Percentiles rank a stretch among this genome's conserved stretches.
Conservation (phyloP, 2,797 vertebrate species). For the Poliocrania exsul region DNA sequence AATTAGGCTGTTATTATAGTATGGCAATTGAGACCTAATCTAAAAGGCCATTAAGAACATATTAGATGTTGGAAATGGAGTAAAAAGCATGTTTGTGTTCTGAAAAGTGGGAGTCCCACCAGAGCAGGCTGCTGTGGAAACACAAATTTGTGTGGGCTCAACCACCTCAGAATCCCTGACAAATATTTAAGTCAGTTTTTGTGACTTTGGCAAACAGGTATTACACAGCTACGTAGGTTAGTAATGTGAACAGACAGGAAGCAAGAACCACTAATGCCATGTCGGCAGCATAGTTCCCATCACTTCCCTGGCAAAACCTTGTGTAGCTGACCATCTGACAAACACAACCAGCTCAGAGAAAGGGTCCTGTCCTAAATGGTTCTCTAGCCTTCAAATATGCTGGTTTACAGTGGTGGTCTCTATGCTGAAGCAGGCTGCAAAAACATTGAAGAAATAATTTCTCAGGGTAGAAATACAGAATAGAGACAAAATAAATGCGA, state of each 20-base stretch:
- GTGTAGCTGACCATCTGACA: neutral
- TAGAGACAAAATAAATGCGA: neutral
- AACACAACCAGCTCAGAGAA: neutral
- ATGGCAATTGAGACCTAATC: neutral
- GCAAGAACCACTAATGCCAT: neutral
- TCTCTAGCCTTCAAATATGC: neutral
- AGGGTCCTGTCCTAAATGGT: neutral
- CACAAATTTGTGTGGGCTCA: neutral
- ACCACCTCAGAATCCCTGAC: neutral
- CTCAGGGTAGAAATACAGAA: neutral
- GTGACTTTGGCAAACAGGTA: neutral
- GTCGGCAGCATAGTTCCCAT: neutral
- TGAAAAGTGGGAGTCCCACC: neutral
- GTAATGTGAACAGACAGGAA: slow-evolving; percentile 11
- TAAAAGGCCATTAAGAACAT: neutral
- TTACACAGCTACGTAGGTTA: neutral
- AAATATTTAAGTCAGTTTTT: neutral
- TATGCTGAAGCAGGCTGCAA: neutral
- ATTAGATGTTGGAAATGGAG: accelerated
- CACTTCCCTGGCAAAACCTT: neutral
- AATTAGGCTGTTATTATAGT: neutral
- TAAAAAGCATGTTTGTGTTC: neutral
- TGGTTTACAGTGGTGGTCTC: neutral
- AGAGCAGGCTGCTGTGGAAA: neutral
- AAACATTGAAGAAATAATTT: neutral